Evolutionary conservation across 2,113 vertebrate genomes (phyloP).

Genomic region (Pardalotus punctatus): DNA sequence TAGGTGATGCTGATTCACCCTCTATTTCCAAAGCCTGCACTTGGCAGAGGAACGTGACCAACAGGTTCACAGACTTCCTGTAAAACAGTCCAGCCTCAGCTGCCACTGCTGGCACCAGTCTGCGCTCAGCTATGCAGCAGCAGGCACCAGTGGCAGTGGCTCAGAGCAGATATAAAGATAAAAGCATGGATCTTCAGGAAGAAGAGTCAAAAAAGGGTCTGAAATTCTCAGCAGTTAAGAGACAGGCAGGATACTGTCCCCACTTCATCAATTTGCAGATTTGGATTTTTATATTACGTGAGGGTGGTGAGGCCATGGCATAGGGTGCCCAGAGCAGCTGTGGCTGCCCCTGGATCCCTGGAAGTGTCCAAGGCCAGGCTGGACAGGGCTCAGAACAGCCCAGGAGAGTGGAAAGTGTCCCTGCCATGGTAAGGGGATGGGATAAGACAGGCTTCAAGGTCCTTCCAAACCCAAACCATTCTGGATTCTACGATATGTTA

Average conservation of each 20-base stretch:
- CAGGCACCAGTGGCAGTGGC: neutral
- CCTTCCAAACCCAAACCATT: neutral
- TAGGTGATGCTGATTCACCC: neutral
- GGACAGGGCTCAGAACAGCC: accelerated
- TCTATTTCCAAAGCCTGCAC: neutral
- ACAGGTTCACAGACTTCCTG: neutral
- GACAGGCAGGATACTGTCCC: neutral
- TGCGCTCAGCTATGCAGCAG: neutral
- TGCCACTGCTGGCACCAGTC: neutral
- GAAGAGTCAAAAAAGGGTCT: neutral
- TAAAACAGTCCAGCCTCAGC: neutral
- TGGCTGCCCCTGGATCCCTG: neutral
- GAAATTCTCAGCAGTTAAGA: neutral
- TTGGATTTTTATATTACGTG: neutral
- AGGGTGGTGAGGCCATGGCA: neutral
- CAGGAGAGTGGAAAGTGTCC: accelerated
- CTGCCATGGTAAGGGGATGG: neutral
- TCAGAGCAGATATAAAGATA: neutral
- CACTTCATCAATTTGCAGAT: neutral
- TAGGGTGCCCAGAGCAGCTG: neutral
- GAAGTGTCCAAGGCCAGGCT: neutral
- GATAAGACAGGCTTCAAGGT: neutral
- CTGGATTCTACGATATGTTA: neutral
- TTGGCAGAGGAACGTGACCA: neutral
- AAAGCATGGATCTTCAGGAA: neutral